Conservation (phyloP, 2,888 invertebrate species). For the Aphodius sticticus region DNA sequence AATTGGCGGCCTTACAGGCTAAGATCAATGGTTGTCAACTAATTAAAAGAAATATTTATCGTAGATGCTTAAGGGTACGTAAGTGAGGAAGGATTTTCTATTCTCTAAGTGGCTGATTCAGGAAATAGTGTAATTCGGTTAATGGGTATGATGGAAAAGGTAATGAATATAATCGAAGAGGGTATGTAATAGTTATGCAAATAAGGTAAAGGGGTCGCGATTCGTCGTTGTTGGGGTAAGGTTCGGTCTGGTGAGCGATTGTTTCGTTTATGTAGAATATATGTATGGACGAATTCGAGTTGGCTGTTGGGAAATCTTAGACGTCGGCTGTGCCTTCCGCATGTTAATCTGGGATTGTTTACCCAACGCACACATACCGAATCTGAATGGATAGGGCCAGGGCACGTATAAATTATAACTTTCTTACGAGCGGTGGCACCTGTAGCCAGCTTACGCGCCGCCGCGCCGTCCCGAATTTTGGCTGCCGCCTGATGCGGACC, state of each 20-base stretch:
- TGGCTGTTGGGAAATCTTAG: background rate
- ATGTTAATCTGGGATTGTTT: slow-evolving; percentile 25
- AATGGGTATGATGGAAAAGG: slow-evolving; percentile 8
- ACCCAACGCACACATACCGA: slow-evolving; percentile 11
- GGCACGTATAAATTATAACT: slow-evolving; percentile 42
- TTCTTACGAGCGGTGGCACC: slow-evolving; percentile 34
- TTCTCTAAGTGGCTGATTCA: background rate
- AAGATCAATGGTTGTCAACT: too few relatives aligned
- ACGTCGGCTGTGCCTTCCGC: slow-evolving; percentile 6
- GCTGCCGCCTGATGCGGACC: slow-evolving; percentile 41
- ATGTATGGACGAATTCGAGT: background rate
- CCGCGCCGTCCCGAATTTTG: slow-evolving; percentile 13
- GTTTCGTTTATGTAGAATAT: slow-evolving; percentile 10
- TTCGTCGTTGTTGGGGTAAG: background rate
- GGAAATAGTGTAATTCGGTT: background rate
- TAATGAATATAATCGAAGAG: slow-evolving; percentile 20
- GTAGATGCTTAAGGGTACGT: background rate
- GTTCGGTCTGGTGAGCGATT: slow-evolving; percentile 9
- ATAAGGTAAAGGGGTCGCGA: slow-evolving; percentile 5
- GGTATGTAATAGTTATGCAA: slow-evolving; percentile 20
- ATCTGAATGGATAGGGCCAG: background rate
- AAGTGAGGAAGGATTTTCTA: background rate
- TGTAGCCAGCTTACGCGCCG: slow-evolving; percentile 15
- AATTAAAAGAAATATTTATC: too few relatives aligned
- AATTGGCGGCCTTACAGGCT: too few relatives aligned